phyloP scores from a whole-genome alignment of 2,797 vertebrate genomes.

The Girardinus metallicus region DNA sequence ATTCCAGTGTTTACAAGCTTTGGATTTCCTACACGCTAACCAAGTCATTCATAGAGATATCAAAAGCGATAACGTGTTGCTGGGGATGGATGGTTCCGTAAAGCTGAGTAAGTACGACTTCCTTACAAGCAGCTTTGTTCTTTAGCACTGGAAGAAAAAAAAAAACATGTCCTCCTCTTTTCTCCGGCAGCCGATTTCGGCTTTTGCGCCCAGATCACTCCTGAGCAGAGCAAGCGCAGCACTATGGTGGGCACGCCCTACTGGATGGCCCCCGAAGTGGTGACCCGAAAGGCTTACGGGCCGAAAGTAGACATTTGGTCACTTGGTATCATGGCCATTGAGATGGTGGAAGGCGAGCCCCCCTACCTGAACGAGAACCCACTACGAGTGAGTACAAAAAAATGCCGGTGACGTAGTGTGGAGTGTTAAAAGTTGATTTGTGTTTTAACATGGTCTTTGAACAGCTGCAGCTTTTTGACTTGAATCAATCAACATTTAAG shows the following conservation, averaged over 20 bases:
- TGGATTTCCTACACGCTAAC: conserved; percentile 97
- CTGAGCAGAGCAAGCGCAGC: conserved; percentile 97
- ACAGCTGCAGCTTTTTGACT: background rate
- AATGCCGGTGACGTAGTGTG: background rate
- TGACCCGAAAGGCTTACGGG: conserved; percentile 96
- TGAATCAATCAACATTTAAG: background rate
- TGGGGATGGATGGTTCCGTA: conserved; percentile 98
- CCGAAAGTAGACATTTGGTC: conserved; percentile 99
- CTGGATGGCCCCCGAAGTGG: conserved; percentile 99
- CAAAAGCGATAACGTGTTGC: conserved; percentile 97
- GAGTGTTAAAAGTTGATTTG: background rate
- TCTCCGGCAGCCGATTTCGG: conserved; percentile 91
- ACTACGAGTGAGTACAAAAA: conserved; percentile 86
- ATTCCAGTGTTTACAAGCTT: conserved; percentile 93
- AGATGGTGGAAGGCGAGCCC: conserved; percentile 98
- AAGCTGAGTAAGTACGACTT: conserved; percentile 91
- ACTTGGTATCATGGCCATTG: conserved; percentile 97
- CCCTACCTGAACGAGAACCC: conserved; percentile 98
- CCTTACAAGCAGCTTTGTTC: background rate
- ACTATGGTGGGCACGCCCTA: conserved; percentile 99
- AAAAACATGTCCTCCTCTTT: background rate
- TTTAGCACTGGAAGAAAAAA: background rate
- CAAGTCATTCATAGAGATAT: conserved; percentile 99
- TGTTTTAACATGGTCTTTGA: background rate
- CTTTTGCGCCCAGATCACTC: conserved; percentile 98